phyloP scores from a whole-genome alignment of 2,797 vertebrate genomes.

The Phrynocephalus guinanensis region DNA sequence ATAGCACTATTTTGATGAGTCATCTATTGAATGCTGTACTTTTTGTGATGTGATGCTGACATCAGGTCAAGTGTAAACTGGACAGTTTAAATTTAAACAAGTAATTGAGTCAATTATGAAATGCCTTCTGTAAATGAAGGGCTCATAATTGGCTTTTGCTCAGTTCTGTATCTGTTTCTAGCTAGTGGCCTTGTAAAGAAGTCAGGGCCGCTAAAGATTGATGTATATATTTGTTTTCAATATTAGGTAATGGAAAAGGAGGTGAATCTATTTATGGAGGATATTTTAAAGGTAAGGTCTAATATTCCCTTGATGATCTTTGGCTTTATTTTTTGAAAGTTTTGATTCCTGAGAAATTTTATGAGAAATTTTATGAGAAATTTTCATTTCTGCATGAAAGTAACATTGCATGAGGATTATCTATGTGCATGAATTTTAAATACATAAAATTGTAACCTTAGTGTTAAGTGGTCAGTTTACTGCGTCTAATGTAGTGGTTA shows the following conservation, averaged over 20 bases:
- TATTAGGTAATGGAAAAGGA: constrained; percentile 95
- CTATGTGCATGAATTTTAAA: constrained; percentile 83
- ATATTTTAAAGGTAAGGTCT: constrained; percentile 97
- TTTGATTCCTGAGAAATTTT: constrained; percentile 74
- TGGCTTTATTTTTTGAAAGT: constrained; percentile 72
- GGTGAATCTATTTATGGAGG: constrained; percentile 98
- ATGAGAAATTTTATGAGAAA: constrained; percentile 79
- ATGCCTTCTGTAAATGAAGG: not conserved
- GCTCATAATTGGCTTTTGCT: too few species aligned
- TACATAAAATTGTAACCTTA: constrained; percentile 76
- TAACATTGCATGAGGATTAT: constrained; percentile 87
- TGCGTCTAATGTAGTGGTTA: constrained; percentile 84
- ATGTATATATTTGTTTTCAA: constrained; percentile 48
- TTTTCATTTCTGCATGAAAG: constrained; percentile 87
- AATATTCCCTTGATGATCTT: constrained; percentile 59
- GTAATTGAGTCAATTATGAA: not conserved
- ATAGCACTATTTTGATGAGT: not conserved
- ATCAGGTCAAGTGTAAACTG: not conserved
- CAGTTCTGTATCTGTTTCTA: not conserved
- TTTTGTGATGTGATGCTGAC: not conserved
- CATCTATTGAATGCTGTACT: not conserved
- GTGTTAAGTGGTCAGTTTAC: constrained; percentile 80
- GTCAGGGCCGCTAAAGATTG: constrained; percentile 29
- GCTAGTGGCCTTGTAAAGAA: not conserved
- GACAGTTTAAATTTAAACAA: not conserved